phyloP scores from a whole-genome alignment of 2,113 vertebrate species.

The Prochilodus magdalenae region DNA sequence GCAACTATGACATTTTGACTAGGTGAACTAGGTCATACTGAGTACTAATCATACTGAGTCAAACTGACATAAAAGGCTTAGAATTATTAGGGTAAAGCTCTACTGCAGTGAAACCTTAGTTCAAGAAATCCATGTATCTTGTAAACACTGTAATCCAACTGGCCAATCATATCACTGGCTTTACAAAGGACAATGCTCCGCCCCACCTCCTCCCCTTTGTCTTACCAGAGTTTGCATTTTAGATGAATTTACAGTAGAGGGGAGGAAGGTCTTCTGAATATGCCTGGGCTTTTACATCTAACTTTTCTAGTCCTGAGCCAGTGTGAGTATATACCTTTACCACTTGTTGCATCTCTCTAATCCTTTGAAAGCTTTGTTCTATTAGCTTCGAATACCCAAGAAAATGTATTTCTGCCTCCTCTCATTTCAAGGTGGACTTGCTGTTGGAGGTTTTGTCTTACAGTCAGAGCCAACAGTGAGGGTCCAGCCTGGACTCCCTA shows the following conservation, averaged over 20 bases:
- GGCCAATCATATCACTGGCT: not conserved
- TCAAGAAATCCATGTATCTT: too few species aligned
- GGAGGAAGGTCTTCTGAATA: not conserved
- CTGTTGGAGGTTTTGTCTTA: not conserved
- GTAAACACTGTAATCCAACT: not conserved
- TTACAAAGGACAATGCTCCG: not conserved
- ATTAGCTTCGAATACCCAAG: too few species aligned
- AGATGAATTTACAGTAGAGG: slow-evolving; percentile 1
- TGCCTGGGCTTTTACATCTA: not conserved
- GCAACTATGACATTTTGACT: too few species aligned
- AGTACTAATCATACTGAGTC: too few species aligned
- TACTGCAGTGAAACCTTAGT: too few species aligned
- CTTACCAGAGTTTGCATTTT: not conserved
- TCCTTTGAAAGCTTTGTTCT: too few species aligned
- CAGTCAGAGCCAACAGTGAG: not conserved
- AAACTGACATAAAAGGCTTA: too few species aligned
- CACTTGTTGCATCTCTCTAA: too few species aligned
- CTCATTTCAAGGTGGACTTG: not conserved
- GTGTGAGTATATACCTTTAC: not conserved
- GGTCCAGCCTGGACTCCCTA: not conserved
- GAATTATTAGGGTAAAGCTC: too few species aligned
- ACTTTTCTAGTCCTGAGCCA: not conserved
- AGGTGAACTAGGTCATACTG: too few species aligned
- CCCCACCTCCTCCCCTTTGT: not conserved
- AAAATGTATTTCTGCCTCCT: not conserved